Evolutionary conservation across 2,888 invertebrate species (phyloP), one percentile per base, ranked within the genome.

Genomic region (Holacanthella duospinosa): DNA sequence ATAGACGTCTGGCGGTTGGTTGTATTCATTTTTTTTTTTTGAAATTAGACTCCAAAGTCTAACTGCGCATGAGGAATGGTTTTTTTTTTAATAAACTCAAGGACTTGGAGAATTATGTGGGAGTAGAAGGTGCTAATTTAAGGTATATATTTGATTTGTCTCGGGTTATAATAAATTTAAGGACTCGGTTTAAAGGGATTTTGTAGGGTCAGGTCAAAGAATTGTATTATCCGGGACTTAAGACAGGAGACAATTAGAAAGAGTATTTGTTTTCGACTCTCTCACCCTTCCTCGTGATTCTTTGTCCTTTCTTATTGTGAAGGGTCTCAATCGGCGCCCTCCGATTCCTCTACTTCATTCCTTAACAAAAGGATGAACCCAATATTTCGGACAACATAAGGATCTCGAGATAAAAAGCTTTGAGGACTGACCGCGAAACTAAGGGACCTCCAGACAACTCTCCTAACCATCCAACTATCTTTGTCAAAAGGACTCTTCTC

Each of bases 361-460:
- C 63, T 44, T 71, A 64, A 65, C 66, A 71, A 73, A 71, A 69
- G 71, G 70, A 73, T 69, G 70, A 69, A 65, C 67, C 67, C 66
- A 66, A 67, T 36, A 36, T 36, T 67, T 67, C 63, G 67, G 62
- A 63, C 59, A 59, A 43, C 63, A 66, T 64, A 59, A 65, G 61
- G 61, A 62, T 64, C 63, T 44, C 55, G 4, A 48, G 48, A 48
- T 48, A 48, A 48, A 48, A 48, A 48, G 48, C 48, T 48, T 48
- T 48, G 48, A 48, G 21, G 21, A 67, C 63, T 67, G 68, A 68
- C 68, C 68, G 65, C 65, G 62, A 61, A 61, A 64, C 55, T 59
- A 66, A 68, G 59, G 67, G 48, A 66, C 67, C 69, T 67, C 65
- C 65, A 65, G 64, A 61, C 63, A 57, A 64, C 62, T 19, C 19